A percentile compares a stretch with the other conserved stretches of the same genome.
Conservation (phyloP, 2,888 invertebrate species). For the Drosophila cyrtoloma region DNA sequence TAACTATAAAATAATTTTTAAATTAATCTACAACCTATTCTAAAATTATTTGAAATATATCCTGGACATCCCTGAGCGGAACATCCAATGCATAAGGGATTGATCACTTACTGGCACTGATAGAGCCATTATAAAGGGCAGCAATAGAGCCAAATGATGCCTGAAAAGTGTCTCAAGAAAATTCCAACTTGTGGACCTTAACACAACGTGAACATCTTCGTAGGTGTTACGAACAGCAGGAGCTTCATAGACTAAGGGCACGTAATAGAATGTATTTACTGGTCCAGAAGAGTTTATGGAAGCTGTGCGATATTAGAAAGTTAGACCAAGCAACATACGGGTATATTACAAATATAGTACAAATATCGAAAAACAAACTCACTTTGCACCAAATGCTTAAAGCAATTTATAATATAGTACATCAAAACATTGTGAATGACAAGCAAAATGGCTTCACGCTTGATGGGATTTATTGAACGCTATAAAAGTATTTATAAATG, state of each 20-base stretch:
- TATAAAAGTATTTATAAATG: neutral
- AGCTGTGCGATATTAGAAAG: slow-evolving; percentile 19
- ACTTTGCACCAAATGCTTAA: slow-evolving; percentile 62
- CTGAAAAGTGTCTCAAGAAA: slow-evolving; percentile 58
- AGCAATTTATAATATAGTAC: slow-evolving; percentile 59
- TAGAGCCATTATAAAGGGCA: slow-evolving; percentile 54
- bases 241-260: slow-evolving; percentile 54
- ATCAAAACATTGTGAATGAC: slow-evolving; percentile 50
- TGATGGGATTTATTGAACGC: slow-evolving; percentile 46
- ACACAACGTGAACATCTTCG: slow-evolving; percentile 42
- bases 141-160: slow-evolving; percentile 55
- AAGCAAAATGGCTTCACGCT: slow-evolving; percentile 47
- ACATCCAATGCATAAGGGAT: neutral
- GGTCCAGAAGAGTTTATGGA: slow-evolving; percentile 47
- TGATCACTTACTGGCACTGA: slow-evolving; percentile 53
- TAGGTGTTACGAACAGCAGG: slow-evolving; percentile 3
- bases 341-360: neutral
- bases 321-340: neutral
- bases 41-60: neutral
- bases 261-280: slow-evolving; percentile 58
- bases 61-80: neutral
- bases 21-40: neutral
- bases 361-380: neutral
- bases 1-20: neutral
- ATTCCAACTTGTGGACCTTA: slow-evolving; percentile 45